Evolutionary conservation across 2,113 vertebrate genomes (phyloP).

Genomic region (Pithys albifrons): DNA sequence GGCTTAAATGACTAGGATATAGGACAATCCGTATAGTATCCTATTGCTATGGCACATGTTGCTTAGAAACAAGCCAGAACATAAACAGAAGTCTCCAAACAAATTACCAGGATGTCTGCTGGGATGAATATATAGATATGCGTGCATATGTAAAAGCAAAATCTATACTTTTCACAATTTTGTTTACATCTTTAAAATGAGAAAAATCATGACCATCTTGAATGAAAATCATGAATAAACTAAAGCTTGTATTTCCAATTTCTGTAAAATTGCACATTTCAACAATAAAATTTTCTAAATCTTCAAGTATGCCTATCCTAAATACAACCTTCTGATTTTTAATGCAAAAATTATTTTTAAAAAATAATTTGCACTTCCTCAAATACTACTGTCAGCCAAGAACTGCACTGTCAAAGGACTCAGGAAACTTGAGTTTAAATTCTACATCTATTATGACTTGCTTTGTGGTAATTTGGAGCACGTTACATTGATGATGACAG

Average conservation of each 20-base stretch:
- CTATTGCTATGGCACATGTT: conserved; percentile 18
- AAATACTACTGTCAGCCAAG: not conserved
- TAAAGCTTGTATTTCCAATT: not conserved
- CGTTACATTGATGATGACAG: not conserved
- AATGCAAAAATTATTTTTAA: not conserved
- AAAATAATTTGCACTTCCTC: not conserved
- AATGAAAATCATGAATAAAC: not conserved
- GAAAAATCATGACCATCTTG: not conserved
- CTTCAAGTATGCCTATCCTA: not conserved
- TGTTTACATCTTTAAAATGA: not conserved
- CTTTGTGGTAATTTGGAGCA: not conserved
- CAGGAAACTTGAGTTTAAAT: not conserved
- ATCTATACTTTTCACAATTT: not conserved
- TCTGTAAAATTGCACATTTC: not conserved
- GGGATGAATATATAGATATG: not conserved
- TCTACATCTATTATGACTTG: not conserved
- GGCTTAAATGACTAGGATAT: not conserved
- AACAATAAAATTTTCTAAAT: not conserved
- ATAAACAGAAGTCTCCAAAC: not conserved
- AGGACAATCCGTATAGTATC: not conserved
- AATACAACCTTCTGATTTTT: not conserved
- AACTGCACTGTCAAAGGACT: not conserved
- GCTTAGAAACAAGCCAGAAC: conserved; percentile 53
- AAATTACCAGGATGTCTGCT: not conserved
- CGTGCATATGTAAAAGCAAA: not conserved